Percentiles rank a stretch among this genome's conserved stretches.
These are phyloP conservation scores for Aramus guarauna DNA, from an alignment of 2,113 vertebrate genomes.

Conservation along the genomic window DNA sequence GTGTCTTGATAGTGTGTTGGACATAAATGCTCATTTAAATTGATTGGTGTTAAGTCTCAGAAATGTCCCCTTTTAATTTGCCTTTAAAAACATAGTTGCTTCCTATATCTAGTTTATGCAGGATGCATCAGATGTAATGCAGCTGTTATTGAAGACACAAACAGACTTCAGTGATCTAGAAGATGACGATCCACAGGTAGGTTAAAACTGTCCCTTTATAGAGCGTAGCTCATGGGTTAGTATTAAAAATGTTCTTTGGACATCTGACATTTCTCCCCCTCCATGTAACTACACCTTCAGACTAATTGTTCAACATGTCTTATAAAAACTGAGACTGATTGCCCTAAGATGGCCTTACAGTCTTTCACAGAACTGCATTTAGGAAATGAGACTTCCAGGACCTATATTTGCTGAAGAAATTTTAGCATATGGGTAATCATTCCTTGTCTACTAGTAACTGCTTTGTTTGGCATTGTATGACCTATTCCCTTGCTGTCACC, in stretches of 20 bases:
- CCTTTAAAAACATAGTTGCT: neutral
- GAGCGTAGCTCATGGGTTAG: neutral
- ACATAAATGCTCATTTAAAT: neutral
- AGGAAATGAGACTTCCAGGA: neutral
- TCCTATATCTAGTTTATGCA: slow-evolving; percentile 89
- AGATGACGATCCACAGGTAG: slow-evolving; percentile 96
- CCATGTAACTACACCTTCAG: neutral
- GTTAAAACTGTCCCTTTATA: neutral
- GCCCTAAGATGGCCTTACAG: neutral
- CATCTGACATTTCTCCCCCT: neutral
- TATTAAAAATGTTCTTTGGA: neutral
- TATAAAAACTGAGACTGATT: neutral
- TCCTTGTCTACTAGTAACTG: neutral
- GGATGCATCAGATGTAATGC: slow-evolving; percentile 98
- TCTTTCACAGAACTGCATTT: neutral
- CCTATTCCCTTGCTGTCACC: neutral
- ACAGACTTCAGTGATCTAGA: slow-evolving; percentile 97
- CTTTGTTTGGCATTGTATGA: neutral
- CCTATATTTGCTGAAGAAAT: neutral
- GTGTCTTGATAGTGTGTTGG: neutral
- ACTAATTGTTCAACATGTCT: neutral
- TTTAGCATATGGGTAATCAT: neutral
- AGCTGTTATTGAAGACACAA: slow-evolving; percentile 94
- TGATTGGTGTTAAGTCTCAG: neutral
- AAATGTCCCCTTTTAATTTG: neutral